Percentiles rank a stretch among this genome's conserved stretches.
Evolutionary conservation across 2,888 invertebrate genomes (phyloP).

Genomic region (Rotaria magnacalcarata): DNA sequence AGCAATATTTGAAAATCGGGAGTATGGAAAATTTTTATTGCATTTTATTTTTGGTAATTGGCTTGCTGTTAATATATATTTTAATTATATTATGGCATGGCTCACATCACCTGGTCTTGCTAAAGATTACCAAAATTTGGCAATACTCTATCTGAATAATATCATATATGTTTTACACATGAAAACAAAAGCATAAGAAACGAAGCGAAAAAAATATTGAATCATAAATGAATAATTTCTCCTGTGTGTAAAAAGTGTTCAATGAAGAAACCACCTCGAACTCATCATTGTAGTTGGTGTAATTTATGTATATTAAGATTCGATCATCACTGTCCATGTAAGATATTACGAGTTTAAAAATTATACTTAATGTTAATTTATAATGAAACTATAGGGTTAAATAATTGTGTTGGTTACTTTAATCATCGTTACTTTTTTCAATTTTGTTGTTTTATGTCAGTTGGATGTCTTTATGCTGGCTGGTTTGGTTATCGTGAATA

Average conservation of each 20-base stretch:
- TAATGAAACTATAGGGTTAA: conserved; percentile 76
- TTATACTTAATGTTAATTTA: conserved; percentile 47
- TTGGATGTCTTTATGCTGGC: conserved; percentile 68
- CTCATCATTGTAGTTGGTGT: conserved; percentile 91
- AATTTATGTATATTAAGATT: conserved; percentile 84
- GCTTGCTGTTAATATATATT: conserved; percentile 79
- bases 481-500: conserved; percentile 58
- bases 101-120: conserved; percentile 77
- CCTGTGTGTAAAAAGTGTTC: conserved; percentile 85
- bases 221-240: neutral
- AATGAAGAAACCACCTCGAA: conserved; percentile 83
- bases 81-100: conserved; percentile 88
- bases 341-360: conserved; percentile 53
- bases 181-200: too few relatives aligned
- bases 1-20: neutral
- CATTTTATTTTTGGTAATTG: conserved; percentile 81
- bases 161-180: too few relatives aligned
- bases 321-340: conserved; percentile 82
- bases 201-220: too few relatives aligned
- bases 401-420: conserved; percentile 88
- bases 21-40: conserved; percentile 58
- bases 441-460: conserved; percentile 82
- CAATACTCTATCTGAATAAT: conserved; percentile 53
- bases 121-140: conserved; percentile 47
- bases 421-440: conserved; percentile 89